These are phyloP conservation scores for Microchrysa polita DNA, from an alignment of 2,888 invertebrate species.

Conservation along the genomic window DNA sequence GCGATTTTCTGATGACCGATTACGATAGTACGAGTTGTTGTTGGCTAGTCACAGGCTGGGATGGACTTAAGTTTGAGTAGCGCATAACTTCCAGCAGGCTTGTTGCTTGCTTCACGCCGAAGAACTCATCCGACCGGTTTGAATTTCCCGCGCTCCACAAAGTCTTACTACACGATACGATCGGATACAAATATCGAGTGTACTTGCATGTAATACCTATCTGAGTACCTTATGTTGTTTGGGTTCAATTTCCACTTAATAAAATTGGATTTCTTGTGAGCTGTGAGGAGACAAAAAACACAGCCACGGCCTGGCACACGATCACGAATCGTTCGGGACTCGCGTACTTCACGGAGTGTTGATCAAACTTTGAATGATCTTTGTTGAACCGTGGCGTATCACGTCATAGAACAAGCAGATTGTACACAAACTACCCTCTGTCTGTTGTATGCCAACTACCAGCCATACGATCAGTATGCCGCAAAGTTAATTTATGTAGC, in stretches of 20 bases:
- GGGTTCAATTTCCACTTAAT: constrained; percentile 28
- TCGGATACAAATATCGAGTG: not conserved
- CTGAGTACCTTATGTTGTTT: not conserved
- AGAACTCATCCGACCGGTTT: constrained; percentile 40
- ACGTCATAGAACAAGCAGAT: not conserved
- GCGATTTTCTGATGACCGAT: not conserved
- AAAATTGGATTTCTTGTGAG: constrained; percentile 25
- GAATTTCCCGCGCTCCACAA: constrained; percentile 34
- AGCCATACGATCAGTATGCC: not conserved
- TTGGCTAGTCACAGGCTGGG: not conserved
- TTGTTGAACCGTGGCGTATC: constrained; percentile 15
- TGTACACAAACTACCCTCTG: not conserved
- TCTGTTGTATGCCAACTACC: not conserved
- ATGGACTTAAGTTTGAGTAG: not conserved
- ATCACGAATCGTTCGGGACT: constrained; percentile 21
- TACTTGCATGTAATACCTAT: not conserved
- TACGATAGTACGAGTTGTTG: not conserved
- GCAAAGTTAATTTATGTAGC: constrained; percentile 12
- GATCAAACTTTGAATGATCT: constrained; percentile 39
- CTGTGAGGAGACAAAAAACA: constrained; percentile 19
- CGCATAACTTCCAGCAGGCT: not conserved
- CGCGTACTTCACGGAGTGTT: constrained; percentile 35
- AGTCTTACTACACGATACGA: not conserved
- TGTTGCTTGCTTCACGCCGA: not conserved
- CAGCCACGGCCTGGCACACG: no score